Evolutionary conservation across 2,888 invertebrate genomes (phyloP).

Genomic region (Lapara coniferarum): DNA sequence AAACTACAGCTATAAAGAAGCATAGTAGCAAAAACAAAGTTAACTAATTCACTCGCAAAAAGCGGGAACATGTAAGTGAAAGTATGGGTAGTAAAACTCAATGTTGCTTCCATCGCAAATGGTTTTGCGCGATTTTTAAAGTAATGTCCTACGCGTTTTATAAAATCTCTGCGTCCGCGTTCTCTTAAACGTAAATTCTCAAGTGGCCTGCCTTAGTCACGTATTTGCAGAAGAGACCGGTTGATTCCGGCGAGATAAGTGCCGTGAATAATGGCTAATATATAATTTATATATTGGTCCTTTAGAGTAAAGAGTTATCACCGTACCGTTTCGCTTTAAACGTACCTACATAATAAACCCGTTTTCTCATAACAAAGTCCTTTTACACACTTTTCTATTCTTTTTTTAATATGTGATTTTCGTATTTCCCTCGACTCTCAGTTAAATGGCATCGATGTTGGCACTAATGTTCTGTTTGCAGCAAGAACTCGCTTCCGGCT

Average conservation of each 20-base stretch:
- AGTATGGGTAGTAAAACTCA: neutral
- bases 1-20: neutral
- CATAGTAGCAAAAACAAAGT: neutral
- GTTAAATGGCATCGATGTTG: conserved; percentile 9
- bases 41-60: neutral
- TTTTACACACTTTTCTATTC: neutral
- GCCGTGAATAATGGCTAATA: conserved; percentile 22
- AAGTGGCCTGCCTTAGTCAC: conserved; percentile 12
- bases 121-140: neutral
- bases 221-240: conserved; percentile 20
- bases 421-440: conserved; percentile 9
- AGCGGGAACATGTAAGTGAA: neutral
- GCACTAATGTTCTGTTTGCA: conserved; percentile 11
- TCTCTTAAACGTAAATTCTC: conserved; percentile 12
- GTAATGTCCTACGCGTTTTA: conserved; percentile 1
- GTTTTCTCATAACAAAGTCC: neutral
- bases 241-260: conserved; percentile 13
- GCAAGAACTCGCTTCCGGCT: conserved; percentile 8
- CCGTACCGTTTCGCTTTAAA: neutral
- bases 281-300: conserved; percentile 16
- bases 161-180: conserved; percentile 1
- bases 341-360: neutral
- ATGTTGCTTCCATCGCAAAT: neutral
- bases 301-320: neutral
- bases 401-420: conserved; percentile 3